Conservation (phyloP, 1,140 invertebrate genomes). For the Cotesia chilonis region DNA sequence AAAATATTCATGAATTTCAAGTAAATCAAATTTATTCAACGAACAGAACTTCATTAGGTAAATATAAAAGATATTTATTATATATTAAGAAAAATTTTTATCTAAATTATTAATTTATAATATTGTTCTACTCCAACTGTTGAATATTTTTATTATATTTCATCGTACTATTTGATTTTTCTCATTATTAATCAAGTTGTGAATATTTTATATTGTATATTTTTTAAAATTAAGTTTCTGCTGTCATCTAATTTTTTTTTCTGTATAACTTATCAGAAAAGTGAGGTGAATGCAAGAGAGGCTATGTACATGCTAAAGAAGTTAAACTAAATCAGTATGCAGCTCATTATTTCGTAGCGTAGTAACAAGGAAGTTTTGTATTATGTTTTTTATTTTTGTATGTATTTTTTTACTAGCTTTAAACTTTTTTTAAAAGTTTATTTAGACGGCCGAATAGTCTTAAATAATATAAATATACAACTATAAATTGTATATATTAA, state of each 20-base stretch:
- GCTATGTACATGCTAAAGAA: slow-evolving; percentile 10
- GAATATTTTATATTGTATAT: slow-evolving; percentile 3
- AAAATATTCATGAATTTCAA: too few species aligned
- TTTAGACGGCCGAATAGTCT: slow-evolving; percentile 12
- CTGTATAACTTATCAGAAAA: slow-evolving; percentile 15
- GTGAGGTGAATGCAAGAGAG: slow-evolving; percentile 20
- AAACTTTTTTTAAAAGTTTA: not conserved
- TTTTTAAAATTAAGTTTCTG: not conserved
- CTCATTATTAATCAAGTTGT: too few species aligned
- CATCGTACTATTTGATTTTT: too few species aligned
- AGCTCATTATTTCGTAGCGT: slow-evolving; percentile 28
- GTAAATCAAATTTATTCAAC: too few species aligned
- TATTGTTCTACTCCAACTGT: too few species aligned
- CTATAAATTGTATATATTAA: too few species aligned
- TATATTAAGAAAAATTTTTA: too few species aligned
- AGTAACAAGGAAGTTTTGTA: slow-evolving; percentile 33
- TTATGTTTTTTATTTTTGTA: slow-evolving; percentile 15
- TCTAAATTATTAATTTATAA: too few species aligned
- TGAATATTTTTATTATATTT: too few species aligned
- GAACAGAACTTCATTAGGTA: too few species aligned
- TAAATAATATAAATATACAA: too few species aligned
- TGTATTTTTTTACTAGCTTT: not conserved
- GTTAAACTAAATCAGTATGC: slow-evolving; percentile 39
- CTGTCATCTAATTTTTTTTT: slow-evolving; percentile 1
- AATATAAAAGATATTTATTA: too few species aligned